Conservation (phyloP, 2,113 vertebrate species). For the Gopherus flavomarginatus region DNA sequence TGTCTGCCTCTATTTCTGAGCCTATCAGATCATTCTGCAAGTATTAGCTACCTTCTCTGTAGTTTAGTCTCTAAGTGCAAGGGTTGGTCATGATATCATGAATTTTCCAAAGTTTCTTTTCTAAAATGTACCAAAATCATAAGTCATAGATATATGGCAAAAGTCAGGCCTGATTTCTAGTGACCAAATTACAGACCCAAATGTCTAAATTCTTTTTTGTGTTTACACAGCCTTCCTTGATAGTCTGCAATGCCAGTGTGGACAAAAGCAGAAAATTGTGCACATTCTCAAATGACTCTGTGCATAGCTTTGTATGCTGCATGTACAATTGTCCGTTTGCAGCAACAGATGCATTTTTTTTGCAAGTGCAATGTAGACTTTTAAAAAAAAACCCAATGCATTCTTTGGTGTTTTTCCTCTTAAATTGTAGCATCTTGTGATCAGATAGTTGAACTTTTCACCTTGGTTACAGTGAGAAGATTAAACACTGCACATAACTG, state of each 20-base stretch:
- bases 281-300: neutral
- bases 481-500: conserved; percentile 61
- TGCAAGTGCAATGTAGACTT: neutral
- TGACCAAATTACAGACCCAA: neutral
- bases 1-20: neutral
- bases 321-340: neutral
- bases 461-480: conserved; percentile 19
- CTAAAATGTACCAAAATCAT: neutral
- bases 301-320: neutral
- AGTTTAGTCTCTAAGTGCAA: neutral
- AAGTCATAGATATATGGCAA: neutral
- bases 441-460: conserved; percentile 68
- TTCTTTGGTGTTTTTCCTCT: neutral
- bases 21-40: neutral
- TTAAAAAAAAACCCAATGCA: neutral
- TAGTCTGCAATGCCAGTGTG: neutral
- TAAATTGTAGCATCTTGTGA: conserved; percentile 16
- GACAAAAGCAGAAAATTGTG: neutral
- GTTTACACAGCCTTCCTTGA: neutral
- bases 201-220: neutral
- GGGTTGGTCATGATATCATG: neutral
- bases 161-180: neutral
- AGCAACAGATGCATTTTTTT: neutral
- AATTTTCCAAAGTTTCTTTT: neutral
- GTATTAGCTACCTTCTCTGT: neutral